Base-by-base conservation (phyloP, 2,797 vertebrate species). In the Hipposideros larvatus region DNA sequence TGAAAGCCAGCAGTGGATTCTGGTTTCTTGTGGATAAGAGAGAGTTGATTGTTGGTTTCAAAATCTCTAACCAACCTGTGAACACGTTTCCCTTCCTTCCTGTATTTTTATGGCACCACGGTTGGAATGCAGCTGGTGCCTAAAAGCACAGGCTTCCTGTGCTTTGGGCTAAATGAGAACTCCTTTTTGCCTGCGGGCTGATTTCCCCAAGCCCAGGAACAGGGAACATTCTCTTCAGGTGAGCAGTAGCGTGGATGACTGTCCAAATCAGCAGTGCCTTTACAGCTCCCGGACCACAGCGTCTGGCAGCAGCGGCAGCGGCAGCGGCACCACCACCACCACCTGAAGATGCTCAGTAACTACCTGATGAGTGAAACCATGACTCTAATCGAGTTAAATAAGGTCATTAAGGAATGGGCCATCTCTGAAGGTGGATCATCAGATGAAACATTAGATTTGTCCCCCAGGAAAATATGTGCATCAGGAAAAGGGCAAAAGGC, bases 31-130 rank as follows among this genome's bases (percentile, higher is more conserved):
- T 34, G 96, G 90, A 71, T 93, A 87, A 82, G 88, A 95, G 82
- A 95, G 92, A 61, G 53, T 3, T 71, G 92, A 94, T 37, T 91
- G 86, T 87, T 78, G 70, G 88, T 79, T 94, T 96, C 37, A 48
- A 91, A 91, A 92, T 96, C 88, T 96, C 92, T 90, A 91, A 95
- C 96, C 85, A 78, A 96, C 92, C 96, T 94, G 92, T 24, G 31
- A 95, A 97, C 88, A 71, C 0, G 11, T 18, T 89, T 80, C 74
- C 74, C 83, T 97, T 96, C 96, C 95, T 97, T 95, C 90, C 95
- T 80, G 61, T 53, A 63, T 41, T 94, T 96, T 93, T 86, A 95
- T 0, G 7, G 66, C 75, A 70, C 24, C 51, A 5, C 0, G 4
- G 24, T 7, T 65, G 57, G 66, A 53, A 74, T 0, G 6, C 82